Percentiles rank a stretch among this genome's conserved stretches.
Conservation (phyloP, 1,140 invertebrate genomes). For the Drosophila bifasciata region DNA sequence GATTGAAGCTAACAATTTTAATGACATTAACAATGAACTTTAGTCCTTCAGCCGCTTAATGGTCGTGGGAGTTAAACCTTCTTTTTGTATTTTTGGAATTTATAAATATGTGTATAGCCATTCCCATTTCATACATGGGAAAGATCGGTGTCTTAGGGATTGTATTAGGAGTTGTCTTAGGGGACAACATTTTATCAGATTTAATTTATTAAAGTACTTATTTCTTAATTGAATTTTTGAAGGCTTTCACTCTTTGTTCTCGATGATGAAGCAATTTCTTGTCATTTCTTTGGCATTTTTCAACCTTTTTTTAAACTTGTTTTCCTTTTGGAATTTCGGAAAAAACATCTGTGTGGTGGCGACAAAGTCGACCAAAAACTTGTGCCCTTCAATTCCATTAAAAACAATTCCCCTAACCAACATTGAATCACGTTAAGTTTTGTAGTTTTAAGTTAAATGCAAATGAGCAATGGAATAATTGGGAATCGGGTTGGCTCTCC, state of each 20-base stretch:
- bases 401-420: slow-evolving; percentile 16
- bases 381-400: slow-evolving; percentile 34
- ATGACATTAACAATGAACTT: slow-evolving; percentile 29
- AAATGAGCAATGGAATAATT: slow-evolving; percentile 41
- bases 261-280: no score
- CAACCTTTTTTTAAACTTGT: no score
- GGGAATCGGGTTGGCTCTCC: slow-evolving; percentile 18
- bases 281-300: no score
- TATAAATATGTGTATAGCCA: neutral
- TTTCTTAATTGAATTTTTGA: no score
- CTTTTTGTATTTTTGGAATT: neutral
- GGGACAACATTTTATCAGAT: no score
- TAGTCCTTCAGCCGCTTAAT: neutral
- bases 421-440: slow-evolving; percentile 36
- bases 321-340: no score
- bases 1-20: slow-evolving; percentile 2
- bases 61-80: slow-evolving; percentile 19
- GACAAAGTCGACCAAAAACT: slow-evolving; percentile 18
- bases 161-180: no score
- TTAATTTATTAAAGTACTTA: no score
- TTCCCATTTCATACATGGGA: neutral
- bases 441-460: slow-evolving; percentile 12
- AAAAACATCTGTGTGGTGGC: no score
- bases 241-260: no score
- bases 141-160: no score